phyloP scores from a whole-genome alignment of 2,113 vertebrate genomes.

The Lethenteron reissneri region DNA sequence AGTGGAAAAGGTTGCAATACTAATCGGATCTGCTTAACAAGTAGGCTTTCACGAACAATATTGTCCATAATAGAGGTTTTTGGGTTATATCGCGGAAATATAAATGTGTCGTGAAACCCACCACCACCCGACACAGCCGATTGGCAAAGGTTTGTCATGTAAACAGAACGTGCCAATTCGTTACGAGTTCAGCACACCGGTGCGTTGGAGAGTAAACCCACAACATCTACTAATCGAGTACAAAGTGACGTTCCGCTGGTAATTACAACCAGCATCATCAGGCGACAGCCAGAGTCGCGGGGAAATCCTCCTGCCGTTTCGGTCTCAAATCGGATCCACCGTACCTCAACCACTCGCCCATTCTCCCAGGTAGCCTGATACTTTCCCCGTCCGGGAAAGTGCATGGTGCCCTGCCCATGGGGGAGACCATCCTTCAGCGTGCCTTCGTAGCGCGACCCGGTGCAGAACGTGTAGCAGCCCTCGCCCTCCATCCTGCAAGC shows the following conservation, averaged over 20 bases:
- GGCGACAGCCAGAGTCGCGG: too few relatives aligned
- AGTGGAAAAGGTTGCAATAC: too few relatives aligned
- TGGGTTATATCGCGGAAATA: too few relatives aligned
- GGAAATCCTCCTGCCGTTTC: neutral
- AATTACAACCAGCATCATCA: neutral
- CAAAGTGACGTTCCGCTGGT: neutral
- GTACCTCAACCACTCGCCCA: conserved; percentile 39
- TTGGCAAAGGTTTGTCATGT: too few relatives aligned
- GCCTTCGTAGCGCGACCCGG: conserved; percentile 44
- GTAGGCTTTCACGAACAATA: too few relatives aligned
- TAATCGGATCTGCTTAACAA: too few relatives aligned
- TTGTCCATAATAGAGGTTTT: too few relatives aligned
- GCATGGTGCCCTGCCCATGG: conserved; percentile 48
- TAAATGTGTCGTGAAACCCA: too few relatives aligned
- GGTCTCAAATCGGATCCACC: neutral
- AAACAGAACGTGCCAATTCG: too few relatives aligned
- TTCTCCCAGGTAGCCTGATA: conserved; percentile 51
- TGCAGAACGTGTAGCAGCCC: conserved; percentile 43
- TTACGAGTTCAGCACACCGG: neutral
- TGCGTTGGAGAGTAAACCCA: conserved; percentile 4
- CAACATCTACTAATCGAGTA: neutral
- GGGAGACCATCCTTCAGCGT: conserved; percentile 56
- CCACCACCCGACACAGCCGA: too few relatives aligned
- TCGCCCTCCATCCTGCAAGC: conserved; percentile 52
- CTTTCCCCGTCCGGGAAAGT: conserved; percentile 36